phyloP scores from a whole-genome alignment of 2,797 vertebrate species.

The Scarus forsteni region DNA sequence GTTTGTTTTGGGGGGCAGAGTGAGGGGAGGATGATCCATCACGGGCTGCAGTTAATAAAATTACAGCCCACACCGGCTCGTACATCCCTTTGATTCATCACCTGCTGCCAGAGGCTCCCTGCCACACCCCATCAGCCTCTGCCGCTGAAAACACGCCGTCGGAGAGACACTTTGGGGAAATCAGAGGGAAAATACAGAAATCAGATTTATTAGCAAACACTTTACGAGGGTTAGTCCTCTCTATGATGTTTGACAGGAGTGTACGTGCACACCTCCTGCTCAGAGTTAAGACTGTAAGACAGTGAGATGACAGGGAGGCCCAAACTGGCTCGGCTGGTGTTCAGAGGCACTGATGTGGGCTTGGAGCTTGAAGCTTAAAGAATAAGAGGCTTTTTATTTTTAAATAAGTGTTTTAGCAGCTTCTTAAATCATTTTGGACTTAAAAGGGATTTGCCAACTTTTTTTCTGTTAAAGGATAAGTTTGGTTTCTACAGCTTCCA shows the following conservation, averaged over 20 bases:
- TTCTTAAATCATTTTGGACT: too few relatives aligned
- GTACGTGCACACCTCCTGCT: slow-evolving; percentile 31
- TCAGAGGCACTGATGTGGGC: slow-evolving; percentile 8
- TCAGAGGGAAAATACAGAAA: slow-evolving; percentile 43
- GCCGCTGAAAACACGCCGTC: slow-evolving; percentile 42
- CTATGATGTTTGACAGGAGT: slow-evolving; percentile 25
- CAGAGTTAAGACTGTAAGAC: not conserved
- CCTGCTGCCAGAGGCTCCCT: slow-evolving; percentile 77
- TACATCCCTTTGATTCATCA: slow-evolving; percentile 82
- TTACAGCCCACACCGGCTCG: slow-evolving; percentile 68
- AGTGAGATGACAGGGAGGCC: not conserved
- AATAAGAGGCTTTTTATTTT: too few relatives aligned
- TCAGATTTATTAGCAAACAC: slow-evolving; percentile 62
- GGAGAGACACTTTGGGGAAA: slow-evolving; percentile 59
- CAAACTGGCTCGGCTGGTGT: slow-evolving; percentile 19
- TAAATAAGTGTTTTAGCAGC: too few relatives aligned
- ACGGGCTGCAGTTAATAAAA: slow-evolving; percentile 84
- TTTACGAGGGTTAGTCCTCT: slow-evolving; percentile 23
- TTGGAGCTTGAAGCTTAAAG: too few relatives aligned
- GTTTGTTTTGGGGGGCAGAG: slow-evolving; percentile 57
- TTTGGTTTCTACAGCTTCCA: too few relatives aligned
- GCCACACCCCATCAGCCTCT: slow-evolving; percentile 73
- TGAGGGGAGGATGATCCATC: slow-evolving; percentile 70
- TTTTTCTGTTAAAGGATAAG: too few relatives aligned
- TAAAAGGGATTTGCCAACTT: too few relatives aligned